Evolutionary conservation across 2,797 vertebrate genomes (phyloP), one percentile per base, ranked within the genome.

Genomic region (Pseudotriccus pelzelni): DNA sequence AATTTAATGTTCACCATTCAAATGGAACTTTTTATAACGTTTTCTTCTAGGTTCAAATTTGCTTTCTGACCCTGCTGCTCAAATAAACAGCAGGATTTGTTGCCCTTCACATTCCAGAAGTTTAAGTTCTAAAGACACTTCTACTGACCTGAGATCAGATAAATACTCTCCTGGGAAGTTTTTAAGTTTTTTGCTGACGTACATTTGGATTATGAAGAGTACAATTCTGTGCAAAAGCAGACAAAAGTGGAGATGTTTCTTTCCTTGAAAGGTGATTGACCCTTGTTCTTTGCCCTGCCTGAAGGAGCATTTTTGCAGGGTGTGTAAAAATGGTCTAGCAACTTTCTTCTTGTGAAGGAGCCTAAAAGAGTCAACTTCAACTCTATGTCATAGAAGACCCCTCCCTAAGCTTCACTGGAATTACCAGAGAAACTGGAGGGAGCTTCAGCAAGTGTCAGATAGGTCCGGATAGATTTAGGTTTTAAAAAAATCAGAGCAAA

Each of bases 171-270:
- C 64, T 69, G 86, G 95, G 93, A 96, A 93, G 63, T 53, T 93
- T 94, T 93, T 91, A 93, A 83, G 68, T 70, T 94, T 92, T 96
- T 97, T 97, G 85, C 88, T 94, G 89, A 91, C 92, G 93, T 72
- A 58, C 34, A 80, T 44, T 75, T 92, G 69, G 69, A 79, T 91
- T 91, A 82, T 25, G 70, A 92, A 83, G 69, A 63, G 77, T 72
- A 79, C 10, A 55, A 46, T 68, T 78, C 46, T 89, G 23, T 87
- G 68, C 87, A 76, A 84, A 93, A 63, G 15, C 21, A 93, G 92
- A 60, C 39, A 67, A 84, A 88, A 86, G 34, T 27, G 60, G 81
- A 62, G 52, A 55, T 53, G 27, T 75, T 86, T 67, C 22, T 87
- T 13, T 77, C 39, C 25, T 3, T 64, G 56, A 32, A 73, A 83